phyloP scores from a whole-genome alignment of 2,888 invertebrate species.

The Girardia tigrina region DNA sequence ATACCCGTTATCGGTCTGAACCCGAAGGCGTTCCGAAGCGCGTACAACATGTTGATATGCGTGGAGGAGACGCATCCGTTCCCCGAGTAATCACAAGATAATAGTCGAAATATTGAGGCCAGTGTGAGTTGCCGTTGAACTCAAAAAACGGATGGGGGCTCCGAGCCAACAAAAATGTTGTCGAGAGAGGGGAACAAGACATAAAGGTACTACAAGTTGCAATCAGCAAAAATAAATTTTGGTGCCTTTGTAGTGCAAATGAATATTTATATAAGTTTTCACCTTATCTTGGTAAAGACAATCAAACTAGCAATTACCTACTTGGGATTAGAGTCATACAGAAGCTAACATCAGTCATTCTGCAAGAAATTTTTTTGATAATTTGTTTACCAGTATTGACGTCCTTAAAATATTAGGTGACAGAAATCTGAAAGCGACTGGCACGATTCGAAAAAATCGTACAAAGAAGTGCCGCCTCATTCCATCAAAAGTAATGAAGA shows the following conservation, averaged over 20 bases:
- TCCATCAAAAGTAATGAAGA: neutral
- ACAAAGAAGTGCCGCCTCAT: neutral
- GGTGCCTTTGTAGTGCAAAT: neutral
- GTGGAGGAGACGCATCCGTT: too few relatives aligned
- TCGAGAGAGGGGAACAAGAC: too few relatives aligned
- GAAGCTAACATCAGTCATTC: neutral
- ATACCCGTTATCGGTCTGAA: too few relatives aligned
- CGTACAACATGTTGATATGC: too few relatives aligned
- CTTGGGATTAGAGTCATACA: neutral
- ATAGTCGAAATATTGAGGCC: too few relatives aligned
- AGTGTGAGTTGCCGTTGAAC: too few relatives aligned
- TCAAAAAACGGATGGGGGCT: too few relatives aligned
- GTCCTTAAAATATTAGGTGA: neutral
- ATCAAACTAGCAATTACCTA: neutral
- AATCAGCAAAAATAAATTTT: neutral
- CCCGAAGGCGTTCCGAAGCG: too few relatives aligned
- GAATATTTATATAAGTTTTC: neutral
- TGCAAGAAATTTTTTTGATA: neutral
- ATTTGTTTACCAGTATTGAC: neutral
- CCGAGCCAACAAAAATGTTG: too few relatives aligned
- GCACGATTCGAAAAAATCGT: neutral
- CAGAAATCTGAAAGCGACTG: neutral
- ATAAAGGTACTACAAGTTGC: neutral
- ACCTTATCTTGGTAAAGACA: neutral
- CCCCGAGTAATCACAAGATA: too few relatives aligned